Base-by-base conservation (phyloP, 1,140 invertebrate species). In the Bombus fervidus region DNA sequence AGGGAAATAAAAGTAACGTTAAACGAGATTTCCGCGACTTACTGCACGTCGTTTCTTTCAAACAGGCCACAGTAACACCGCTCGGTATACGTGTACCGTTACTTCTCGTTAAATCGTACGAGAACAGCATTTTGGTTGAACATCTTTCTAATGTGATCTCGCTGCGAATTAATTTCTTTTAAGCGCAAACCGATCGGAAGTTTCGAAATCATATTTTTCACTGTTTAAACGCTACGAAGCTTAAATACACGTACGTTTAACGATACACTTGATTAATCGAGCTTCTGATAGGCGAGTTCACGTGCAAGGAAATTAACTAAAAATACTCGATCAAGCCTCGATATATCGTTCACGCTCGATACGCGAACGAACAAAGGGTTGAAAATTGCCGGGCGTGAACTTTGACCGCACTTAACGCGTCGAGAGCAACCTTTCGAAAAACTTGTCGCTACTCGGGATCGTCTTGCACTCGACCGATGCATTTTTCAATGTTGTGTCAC, bases 401-500 rank as follows among this genome's bases (percentile, higher is more conserved):
- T 53, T 53, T 53, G 47, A 53, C 47, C 47, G 47, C 47, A 22
- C 47, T 53, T 53, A 53, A 22, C 47, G 47, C 47, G 47, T 53
- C 18, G 47, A 53, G 47, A 53, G 18, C 18, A 53, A 53, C 2
- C 31, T 15, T 41, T 62, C 15, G 41, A 62, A 66, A 83, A 83
- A 75, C 43, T 28, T 28, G 57, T 25, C 28, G 37, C 34, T 53
- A 34, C 22, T n/a, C 18, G n/a, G 3, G 25, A n/a, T 31, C 79
- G 25, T 81, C 47, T 15, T 34, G 43, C 28, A 3, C 43, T 47
- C 43, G 31, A 31, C 66, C 39, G 39, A 74, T 10, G 28, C 47
- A 74, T 82, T 64, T 74, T 62, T 74, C 69, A 18, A 57, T 41
- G 39, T 82, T 34, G 31, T 53, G 81, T 75, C 47, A 53, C 31